Percentiles rank a stretch among this genome's conserved stretches.
phyloP scores from a whole-genome alignment of 2,888 invertebrate species.

The Saturnia japonica region DNA sequence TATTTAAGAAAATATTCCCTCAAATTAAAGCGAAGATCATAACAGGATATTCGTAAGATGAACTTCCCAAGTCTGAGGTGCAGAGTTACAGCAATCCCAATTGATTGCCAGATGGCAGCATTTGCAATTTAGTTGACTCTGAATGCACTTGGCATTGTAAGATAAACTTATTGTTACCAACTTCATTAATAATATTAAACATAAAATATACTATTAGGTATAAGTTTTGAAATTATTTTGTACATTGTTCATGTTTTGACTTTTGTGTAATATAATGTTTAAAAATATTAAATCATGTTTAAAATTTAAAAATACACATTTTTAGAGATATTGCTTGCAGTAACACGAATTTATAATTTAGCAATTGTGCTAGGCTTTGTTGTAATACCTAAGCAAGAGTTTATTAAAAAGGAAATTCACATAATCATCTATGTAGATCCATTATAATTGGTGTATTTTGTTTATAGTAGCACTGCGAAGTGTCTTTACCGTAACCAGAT shows the following conservation, averaged over 20 bases:
- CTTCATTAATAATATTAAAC: not conserved
- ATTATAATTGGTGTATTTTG: no score
- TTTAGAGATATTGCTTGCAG: not conserved
- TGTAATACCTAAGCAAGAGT: no score
- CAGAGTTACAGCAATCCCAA: slow-evolving; percentile 64
- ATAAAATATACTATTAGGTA: not conserved
- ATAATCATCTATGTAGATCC: no score
- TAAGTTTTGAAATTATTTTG: not conserved
- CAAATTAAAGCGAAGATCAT: slow-evolving; percentile 1
- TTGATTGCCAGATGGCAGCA: slow-evolving; percentile 56
- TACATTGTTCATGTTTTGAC: not conserved
- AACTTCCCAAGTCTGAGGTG: slow-evolving; percentile 50
- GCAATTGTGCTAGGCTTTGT: no score
- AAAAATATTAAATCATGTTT: not conserved
- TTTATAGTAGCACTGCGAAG: no score
- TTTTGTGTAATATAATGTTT: no score
- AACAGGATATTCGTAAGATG: slow-evolving; percentile 41
- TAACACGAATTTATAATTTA: not conserved
- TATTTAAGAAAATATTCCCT: not conserved
- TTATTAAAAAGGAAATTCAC: no score
- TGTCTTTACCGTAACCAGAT: no score
- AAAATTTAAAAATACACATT: not conserved
- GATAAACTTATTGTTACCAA: slow-evolving; percentile 58
- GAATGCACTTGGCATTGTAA: slow-evolving; percentile 68
- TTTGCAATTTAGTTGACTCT: slow-evolving; percentile 59